phyloP scores from a whole-genome alignment of 2,113 vertebrate species.

The Lethenteron reissneri region DNA sequence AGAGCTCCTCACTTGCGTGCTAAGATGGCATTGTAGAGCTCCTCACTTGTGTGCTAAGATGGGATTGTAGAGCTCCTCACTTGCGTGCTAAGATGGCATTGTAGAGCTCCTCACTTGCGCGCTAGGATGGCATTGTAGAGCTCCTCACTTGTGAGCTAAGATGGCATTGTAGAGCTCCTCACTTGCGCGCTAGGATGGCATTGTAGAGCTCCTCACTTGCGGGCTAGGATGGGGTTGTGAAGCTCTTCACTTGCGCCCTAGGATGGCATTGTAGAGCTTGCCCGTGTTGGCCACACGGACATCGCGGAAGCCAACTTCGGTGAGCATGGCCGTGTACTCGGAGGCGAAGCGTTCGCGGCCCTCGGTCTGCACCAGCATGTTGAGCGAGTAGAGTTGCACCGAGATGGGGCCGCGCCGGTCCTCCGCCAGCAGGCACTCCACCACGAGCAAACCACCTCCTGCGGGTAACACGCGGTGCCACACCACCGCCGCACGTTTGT shows the following conservation, averaged over 20 bases:
- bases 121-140: slow-evolving; percentile 31
- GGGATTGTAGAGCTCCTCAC: no score
- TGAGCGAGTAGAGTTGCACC: slow-evolving; percentile 29
- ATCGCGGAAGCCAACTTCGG: slow-evolving; percentile 18
- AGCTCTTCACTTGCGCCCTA: slow-evolving; percentile 22
- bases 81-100: no score
- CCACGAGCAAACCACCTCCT: slow-evolving; percentile 30
- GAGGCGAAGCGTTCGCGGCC: slow-evolving; percentile 25
- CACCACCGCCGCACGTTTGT: no score
- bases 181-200: no score
- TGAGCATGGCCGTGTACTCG: slow-evolving; percentile 21
- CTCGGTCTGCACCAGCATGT: slow-evolving; percentile 30
- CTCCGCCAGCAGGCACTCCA: slow-evolving; percentile 27
- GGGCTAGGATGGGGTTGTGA: no score
- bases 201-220: no score
- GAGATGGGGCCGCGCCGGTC: slow-evolving; percentile 24
- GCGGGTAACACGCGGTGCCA: neutral
- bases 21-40: slow-evolving; percentile 29
- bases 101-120: slow-evolving; percentile 17
- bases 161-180: no score
- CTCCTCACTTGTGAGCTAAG: slow-evolving; percentile 8
- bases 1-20: slow-evolving; percentile 20
- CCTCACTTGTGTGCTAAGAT: no score
- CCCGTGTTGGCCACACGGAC: slow-evolving; percentile 26
- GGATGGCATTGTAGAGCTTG: slow-evolving; percentile 29